These are phyloP conservation scores for Colius striatus DNA, from an alignment of 2,113 vertebrate genomes.

Conservation along the genomic window DNA sequence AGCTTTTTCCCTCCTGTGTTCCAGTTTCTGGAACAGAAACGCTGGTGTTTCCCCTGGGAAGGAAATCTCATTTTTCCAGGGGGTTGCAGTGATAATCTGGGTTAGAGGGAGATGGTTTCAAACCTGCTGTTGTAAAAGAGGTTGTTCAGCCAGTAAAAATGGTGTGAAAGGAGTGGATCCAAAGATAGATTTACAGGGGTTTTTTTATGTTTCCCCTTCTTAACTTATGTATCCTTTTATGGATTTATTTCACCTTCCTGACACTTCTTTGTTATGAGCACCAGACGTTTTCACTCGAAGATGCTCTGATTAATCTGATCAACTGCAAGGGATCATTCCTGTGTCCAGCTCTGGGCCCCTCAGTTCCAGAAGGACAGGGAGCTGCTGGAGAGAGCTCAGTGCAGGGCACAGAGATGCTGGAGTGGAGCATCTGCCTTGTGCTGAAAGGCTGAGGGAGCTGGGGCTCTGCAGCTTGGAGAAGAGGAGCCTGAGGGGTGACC, in stretches of 20 bases:
- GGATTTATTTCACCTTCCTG: not conserved
- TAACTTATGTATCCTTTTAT: not conserved
- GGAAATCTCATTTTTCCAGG: not conserved
- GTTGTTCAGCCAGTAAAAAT: not conserved
- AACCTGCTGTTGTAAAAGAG: not conserved
- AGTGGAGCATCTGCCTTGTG: no score
- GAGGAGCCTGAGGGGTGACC: no score
- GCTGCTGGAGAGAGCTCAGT: no score
- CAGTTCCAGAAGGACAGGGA: no score
- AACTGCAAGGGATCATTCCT: not conserved
- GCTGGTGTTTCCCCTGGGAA: not conserved
- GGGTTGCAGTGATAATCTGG: not conserved
- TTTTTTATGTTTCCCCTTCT: constrained; percentile 22
- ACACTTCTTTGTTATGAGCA: not conserved
- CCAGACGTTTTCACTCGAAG: not conserved
- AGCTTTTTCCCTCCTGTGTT: not conserved
- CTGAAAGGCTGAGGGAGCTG: no score
- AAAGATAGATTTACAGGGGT: not conserved
- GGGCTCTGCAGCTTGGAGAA: no score
- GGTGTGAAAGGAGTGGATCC: not conserved
- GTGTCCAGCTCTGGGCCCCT: no score
- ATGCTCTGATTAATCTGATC: not conserved
- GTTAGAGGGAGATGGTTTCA: not conserved
- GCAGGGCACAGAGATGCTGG: no score
- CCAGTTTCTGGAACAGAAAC: not conserved